Evolutionary conservation across 2,113 vertebrate species (phyloP), one percentile per base, ranked within the genome.

Genomic region (Neolamprologus hecqui): DNA sequence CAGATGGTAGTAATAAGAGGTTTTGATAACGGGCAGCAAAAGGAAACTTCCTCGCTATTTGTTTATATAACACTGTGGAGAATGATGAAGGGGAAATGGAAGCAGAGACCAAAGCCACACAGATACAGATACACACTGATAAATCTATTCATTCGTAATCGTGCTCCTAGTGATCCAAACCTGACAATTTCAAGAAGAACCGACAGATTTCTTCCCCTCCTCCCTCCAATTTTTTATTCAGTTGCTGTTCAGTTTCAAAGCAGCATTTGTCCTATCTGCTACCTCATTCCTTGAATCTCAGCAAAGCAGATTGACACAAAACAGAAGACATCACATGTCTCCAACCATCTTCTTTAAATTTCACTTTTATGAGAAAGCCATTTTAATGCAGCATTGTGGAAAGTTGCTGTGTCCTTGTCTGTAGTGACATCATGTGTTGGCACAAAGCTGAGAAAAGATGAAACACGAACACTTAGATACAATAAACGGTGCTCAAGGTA

Each of bases 161-260:
- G 70, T 35, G 80, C 77, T 55, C 90, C 7, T 23, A 13, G 35
- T 89, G 85, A 93, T 92, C 40, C 73, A 86, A 89, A 91, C 68
- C 91, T 94, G 90, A 90, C 75, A 47, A 55, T 88, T 92, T 35
- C 79, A 82, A 11, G 17, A 80, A 37, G 45, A 81, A 82, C 19
- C 33, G 14, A 53, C 21, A 81, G 40, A 53, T 4, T 77, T 86
- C 58, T 81, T 12, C 79, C 68, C 19, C 14, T 80, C 33, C 37
- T 28, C 58, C 60, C 0, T 65, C 10, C 33, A 65, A 37, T 65
- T 37, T 65, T 37, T 65, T 84, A 84, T 84, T 88, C 77, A 54
- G 84, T 40, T 60, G 26, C 94, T 94, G 91, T 65, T 83, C 77
- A 92, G 57, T 35, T 83, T 94, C 87, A 93, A 90, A 81, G 63